phyloP scores from a whole-genome alignment of 2,888 invertebrate species.

The Molanna angustata region DNA sequence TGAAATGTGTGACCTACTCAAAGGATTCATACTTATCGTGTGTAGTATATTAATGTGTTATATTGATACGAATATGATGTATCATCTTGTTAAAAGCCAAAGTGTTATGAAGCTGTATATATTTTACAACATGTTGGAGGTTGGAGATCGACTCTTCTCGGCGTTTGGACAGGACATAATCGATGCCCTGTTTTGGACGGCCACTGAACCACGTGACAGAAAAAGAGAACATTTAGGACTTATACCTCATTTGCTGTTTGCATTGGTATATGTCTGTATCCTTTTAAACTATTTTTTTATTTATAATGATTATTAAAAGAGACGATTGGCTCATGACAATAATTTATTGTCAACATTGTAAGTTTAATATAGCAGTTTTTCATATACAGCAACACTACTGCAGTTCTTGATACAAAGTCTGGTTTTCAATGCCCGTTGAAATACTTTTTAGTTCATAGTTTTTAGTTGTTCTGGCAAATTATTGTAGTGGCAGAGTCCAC shows the following conservation, averaged over 20 bases:
- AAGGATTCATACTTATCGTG: conserved; percentile 82
- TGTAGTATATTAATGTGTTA: conserved; percentile 84
- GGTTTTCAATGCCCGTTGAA: too few relatives aligned
- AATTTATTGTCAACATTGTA: too few relatives aligned
- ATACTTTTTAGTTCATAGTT: too few relatives aligned
- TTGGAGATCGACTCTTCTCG: conserved; percentile 92
- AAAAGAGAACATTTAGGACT: conserved; percentile 83
- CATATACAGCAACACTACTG: too few relatives aligned
- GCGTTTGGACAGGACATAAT: conserved; percentile 98
- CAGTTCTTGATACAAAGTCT: too few relatives aligned
- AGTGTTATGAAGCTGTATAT: conserved; percentile 99
- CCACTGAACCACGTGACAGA: conserved; percentile 87
- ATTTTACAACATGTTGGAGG: conserved; percentile 99
- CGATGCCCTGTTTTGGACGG: conserved; percentile 98
- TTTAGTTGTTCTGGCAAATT: too few relatives aligned
- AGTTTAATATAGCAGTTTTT: too few relatives aligned
- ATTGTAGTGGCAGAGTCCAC: too few relatives aligned
- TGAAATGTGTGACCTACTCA: conserved; percentile 94
- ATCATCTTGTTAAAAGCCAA: conserved; percentile 95
- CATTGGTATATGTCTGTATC: conserved; percentile 93
- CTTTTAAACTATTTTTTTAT: conserved; percentile 50
- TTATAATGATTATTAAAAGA: neutral
- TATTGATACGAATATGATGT: conserved; percentile 97
- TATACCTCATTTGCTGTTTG: conserved; percentile 86
- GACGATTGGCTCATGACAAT: too few relatives aligned